Evolutionary conservation across 2,797 vertebrate genomes (phyloP).

Genomic region (Chelon labrosus): DNA sequence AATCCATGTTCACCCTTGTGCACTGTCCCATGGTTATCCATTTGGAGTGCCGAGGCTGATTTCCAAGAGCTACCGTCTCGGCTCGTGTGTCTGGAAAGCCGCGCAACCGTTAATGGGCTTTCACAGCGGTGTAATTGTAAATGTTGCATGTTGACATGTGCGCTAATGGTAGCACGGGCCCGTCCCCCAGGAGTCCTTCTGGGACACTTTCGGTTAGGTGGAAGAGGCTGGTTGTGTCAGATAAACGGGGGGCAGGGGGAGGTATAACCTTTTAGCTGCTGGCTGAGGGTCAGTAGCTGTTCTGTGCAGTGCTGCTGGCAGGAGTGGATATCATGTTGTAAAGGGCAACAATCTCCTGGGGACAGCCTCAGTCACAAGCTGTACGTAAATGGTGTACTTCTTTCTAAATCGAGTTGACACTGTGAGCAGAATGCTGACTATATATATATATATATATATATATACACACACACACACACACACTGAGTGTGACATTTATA

Average conservation of each 20-base stretch:
- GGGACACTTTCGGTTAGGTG: conserved; percentile 46
- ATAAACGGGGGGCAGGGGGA: conserved; percentile 44
- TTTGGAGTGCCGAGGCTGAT: conserved; percentile 36
- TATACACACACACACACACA: too few relatives aligned
- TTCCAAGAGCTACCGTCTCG: conserved; percentile 52
- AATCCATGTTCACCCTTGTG: conserved; percentile 51
- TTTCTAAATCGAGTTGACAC: conserved; percentile 63
- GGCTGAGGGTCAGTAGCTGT: conserved; percentile 70
- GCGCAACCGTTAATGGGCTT: conserved; percentile 71
- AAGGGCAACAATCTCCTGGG: conserved; percentile 73
- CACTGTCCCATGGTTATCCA: conserved; percentile 46
- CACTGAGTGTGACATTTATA: conserved; percentile 32
- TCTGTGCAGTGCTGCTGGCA: conserved; percentile 49
- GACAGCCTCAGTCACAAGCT: conserved; percentile 68
- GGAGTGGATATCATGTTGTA: conserved; percentile 69
- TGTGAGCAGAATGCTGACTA: conserved; percentile 43
- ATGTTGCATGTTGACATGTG: conserved; percentile 80
- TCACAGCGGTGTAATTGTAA: conserved; percentile 70
- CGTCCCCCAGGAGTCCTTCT: conserved; percentile 59
- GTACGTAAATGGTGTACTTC: conserved; percentile 50
- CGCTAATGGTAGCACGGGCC: conserved; percentile 66
- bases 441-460: neutral
- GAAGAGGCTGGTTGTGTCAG: conserved; percentile 54
- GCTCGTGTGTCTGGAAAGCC: conserved; percentile 50
- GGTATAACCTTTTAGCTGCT: conserved; percentile 71